A percentile compares a stretch with the other conserved stretches of the same genome.
phyloP scores from a whole-genome alignment of 2,797 vertebrate genomes.

The Pipistrellus pygmaeus region DNA sequence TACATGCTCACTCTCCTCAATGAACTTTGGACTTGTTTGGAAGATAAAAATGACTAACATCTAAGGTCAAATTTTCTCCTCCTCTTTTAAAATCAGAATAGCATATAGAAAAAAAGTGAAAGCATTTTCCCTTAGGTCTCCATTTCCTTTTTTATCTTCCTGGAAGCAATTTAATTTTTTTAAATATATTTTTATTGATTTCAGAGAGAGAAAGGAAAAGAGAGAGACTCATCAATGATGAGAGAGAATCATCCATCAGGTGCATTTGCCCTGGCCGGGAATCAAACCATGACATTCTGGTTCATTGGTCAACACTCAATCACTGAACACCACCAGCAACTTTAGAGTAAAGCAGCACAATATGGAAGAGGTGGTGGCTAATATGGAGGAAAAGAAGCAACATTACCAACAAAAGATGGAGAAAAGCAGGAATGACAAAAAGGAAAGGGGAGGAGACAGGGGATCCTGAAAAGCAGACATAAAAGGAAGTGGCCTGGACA shows the following conservation, averaged over 20 bases:
- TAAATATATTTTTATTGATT: no score
- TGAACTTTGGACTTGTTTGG: not conserved
- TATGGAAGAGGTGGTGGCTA: not conserved
- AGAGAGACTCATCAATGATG: no score
- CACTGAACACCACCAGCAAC: no score
- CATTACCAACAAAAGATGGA: not conserved
- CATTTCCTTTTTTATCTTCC: not conserved
- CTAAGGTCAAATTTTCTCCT: not conserved
- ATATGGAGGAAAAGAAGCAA: not conserved
- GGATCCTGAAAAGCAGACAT: not conserved
- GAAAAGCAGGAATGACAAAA: not conserved
- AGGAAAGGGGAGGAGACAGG: not conserved
- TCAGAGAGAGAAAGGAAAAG: no score
- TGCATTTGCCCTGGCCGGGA: no score
- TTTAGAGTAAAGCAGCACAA: not conserved
- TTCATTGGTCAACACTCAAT: no score
- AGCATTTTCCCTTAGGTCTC: not conserved
- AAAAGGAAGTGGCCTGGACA: not conserved
- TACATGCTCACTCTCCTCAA: not conserved
- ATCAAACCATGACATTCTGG: no score
- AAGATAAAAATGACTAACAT: not conserved
- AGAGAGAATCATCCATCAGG: no score
- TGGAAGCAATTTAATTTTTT: not conserved
- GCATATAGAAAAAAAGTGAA: constrained; percentile 32
- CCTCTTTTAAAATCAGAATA: constrained; percentile 22